Evolutionary conservation across 2,888 invertebrate species (phyloP), one percentile per base, ranked within the genome.

Genomic region (Cerastis leucographa): DNA sequence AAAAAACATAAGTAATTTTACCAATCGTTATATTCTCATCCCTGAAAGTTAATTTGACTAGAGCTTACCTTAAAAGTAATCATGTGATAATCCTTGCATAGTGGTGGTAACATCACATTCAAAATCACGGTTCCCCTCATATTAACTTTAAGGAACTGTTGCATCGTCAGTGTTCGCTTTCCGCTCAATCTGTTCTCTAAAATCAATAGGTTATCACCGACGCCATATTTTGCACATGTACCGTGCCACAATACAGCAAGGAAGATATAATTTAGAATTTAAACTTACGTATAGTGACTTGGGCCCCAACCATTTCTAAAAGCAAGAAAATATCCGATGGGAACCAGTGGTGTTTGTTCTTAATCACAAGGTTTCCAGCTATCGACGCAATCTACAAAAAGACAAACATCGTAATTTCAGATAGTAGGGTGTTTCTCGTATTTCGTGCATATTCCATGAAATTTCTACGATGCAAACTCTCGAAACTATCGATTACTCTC

Each of bases 311-410:
- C 9, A 92, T 91, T 85, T 92, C 96, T 40, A 97, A 91, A 0
- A 96, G 89, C 44, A 98, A 91, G 87, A 97, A 98, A n/a, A 98
- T 90, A 89, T 98, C 98, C 0, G 98, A 98, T 1, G 97, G 97
- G 89, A 98, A 98, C 80, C 97, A 97, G 4, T 93, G 95, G 85
- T 98, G 96, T 17, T 94, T 86, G 88, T 98, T 97, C 91, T 98
- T 98, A 76, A 98, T 96, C 94, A 97, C 97, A 71, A 98, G 91
- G 89, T 98, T 98, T 0, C 98, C 98, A 66, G 97, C 98, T 81
- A 98, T 93, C 0, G 97, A 97, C 59, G 97, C 98, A 79, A 97
- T 95, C 97, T 97, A 89, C 64, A 93, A 86, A 76, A 29, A 71
- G 17, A 59, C 42, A 40, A 65, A 22, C 0, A 35, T 35, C 29